phyloP scores from a whole-genome alignment of 1,140 invertebrate species.

The Tetraneura akinire region DNA sequence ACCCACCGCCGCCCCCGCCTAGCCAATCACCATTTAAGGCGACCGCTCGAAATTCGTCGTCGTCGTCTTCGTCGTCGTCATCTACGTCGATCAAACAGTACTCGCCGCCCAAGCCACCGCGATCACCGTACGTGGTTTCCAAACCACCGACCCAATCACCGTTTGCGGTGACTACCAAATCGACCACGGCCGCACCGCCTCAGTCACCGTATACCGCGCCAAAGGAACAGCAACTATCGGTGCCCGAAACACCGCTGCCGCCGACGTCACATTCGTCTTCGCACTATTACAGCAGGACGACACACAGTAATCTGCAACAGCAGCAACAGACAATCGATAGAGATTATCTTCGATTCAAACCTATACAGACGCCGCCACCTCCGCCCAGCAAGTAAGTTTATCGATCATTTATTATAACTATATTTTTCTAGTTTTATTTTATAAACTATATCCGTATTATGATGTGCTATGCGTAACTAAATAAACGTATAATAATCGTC shows the following conservation, averaged over 20 bases:
- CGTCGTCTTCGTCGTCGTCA: not conserved
- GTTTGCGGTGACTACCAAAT: not conserved
- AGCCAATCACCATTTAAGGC: not conserved
- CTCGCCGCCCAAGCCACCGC: not conserved
- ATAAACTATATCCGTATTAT: too few relatives aligned
- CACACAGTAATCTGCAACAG: constrained; percentile 1
- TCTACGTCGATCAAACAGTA: not conserved
- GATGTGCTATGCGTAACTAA: too few relatives aligned
- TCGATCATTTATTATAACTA: too few relatives aligned
- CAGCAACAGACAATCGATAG: constrained; percentile 16
- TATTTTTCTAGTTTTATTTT: too few relatives aligned
- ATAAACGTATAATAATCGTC: not conserved
- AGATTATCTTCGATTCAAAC: constrained; percentile 42
- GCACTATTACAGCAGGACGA: constrained; percentile 11
- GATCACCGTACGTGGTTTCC: not conserved
- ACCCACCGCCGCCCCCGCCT: not conserved
- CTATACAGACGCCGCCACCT: constrained; percentile 21
- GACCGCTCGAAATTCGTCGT: not conserved
- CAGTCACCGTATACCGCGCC: constrained; percentile 27
- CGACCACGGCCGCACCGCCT: not conserved
- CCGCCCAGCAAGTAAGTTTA: constrained; percentile 21
- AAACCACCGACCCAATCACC: not conserved
- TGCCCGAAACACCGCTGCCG: constrained; percentile 12
- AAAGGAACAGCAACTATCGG: constrained; percentile 25
- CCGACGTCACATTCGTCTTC: not conserved